Base-by-base conservation (phyloP, 2,113 vertebrate genomes). In the Paracanthobrama guichenoti region DNA sequence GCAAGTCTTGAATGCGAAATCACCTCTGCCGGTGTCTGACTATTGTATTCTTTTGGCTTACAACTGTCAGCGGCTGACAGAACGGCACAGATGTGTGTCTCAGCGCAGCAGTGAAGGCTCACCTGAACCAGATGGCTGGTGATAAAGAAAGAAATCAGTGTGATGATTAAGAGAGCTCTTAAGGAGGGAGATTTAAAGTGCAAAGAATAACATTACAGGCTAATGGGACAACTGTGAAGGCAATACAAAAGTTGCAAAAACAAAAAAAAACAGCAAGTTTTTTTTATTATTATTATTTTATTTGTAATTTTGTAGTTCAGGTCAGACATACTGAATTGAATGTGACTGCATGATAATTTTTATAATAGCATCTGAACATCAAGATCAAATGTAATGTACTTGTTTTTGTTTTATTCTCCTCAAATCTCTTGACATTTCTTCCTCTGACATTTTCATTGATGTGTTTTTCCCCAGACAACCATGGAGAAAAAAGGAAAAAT, bases 391-490 rank as follows among this genome's bases (percentile, higher is more conserved):
- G 93, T 94, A 94, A 94, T 94, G 91, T 93, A 95, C 95, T 95
- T 90, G 62, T 79, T 85, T 76, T 90, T 96, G 94, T 93, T 90
- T 59, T 42, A 59, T 59, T 78, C 31, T 39, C 28, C 59, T 89
- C 94, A 92, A 89, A 94, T 96, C 95, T 94, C 92, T 89, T 96
- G 92, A 96, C 94, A 95, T 96, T 96, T 96, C 48, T 88, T 95
- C 95, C 93, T 92, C 92, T 96, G 95, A 95, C 95, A 95, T 96
- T 96, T 97, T 96, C 95, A 96, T 96, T 96, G 96, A 95, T 50
- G n/a, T 64, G 22, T 22, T 46, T n/a, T 48, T 5, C 73, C 60
- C 83, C 93, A 91, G 91, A 95, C 94, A 95, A 92, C 42, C 94
- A 94, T 94, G 94, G 94, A 89, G 93, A 92, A 94, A 93, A 93